Evolutionary conservation across 2,797 vertebrate species (phyloP), one percentile per base, ranked within the genome.

Genomic region (Calcarius lapponicus): DNA sequence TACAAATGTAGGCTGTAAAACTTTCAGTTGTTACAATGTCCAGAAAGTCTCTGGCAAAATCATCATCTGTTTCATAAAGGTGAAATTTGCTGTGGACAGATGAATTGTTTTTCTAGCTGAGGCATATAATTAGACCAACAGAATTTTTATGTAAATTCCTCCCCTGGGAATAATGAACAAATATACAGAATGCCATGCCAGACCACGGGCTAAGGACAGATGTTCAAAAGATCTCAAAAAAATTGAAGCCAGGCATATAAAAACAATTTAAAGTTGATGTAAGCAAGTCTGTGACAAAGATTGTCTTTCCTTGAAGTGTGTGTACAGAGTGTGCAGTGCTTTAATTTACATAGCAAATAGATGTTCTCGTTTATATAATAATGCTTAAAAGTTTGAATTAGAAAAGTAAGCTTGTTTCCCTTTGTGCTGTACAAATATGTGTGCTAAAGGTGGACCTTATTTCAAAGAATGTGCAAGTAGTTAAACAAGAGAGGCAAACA

Each of bases 1-100:
- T 96, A 94, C 66, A 86, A 95, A 95, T 34, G 34, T 47, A 34
- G 70, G 70, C 62, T 95, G 47, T 93, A 95, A 96, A 95, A 58
- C 40, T 51, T 90, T 79, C 56, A 38, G 62, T 73, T 90, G 48
- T 72, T 86, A 84, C 82, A 75, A 42, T 86, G 86, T 90, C 86
- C 92, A 95, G 90, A 90, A 95, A 90, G 34, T 80, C 88, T 95
- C 95, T 96, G 95, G 93, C 88, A 82, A 96, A 95, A 83, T 92
- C 90, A 88, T 97, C 54, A 92, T 95, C 83, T 88, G 53, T 88
- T 95, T 90, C 51, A 66, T 69, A 88, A 88, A 95, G 93, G 90
- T 95, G 90, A 92, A 94, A 42, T 92, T 94, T 92, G 62, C 92
- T 95, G 70, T 28, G 87, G 94, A 73, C 60, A 73, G 72, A 92